These are phyloP conservation scores for Cerceris rybyensis DNA, from an alignment of 2,888 invertebrate genomes.

Conservation along the genomic window DNA sequence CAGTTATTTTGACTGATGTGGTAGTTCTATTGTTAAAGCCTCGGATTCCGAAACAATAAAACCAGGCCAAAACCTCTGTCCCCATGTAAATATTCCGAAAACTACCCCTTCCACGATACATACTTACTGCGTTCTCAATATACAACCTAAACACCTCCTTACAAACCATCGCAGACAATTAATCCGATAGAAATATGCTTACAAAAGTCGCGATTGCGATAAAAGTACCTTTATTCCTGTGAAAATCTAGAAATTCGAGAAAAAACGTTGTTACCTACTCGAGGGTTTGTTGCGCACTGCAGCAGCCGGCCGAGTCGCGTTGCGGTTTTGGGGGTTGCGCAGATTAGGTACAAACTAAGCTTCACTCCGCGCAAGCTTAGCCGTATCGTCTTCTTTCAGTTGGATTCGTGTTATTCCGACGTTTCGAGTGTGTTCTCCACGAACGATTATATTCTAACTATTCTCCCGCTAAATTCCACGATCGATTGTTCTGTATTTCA, in stretches of 20 bases:
- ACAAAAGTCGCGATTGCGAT: too few relatives aligned
- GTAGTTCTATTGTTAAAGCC: too few relatives aligned
- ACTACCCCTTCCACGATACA: too few relatives aligned
- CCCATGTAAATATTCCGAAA: too few relatives aligned
- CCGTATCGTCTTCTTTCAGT: constrained; percentile 40
- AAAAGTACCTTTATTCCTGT: too few relatives aligned
- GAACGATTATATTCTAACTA: neutral
- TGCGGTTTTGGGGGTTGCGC: constrained; percentile 58
- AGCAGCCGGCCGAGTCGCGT: constrained; percentile 48
- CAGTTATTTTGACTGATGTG: too few relatives aligned
- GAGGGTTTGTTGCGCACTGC: constrained; percentile 68
- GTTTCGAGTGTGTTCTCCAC: constrained; percentile 9
- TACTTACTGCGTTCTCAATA: too few relatives aligned
- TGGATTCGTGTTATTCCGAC: constrained; percentile 35
- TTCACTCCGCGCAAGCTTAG: constrained; percentile 33
- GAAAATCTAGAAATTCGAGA: neutral
- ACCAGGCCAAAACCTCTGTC: too few relatives aligned
- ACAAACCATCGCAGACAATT: too few relatives aligned
- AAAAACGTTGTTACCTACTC: neutral
- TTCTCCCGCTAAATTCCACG: neutral
- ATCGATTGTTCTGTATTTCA: neutral
- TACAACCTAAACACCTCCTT: too few relatives aligned
- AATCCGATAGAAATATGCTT: too few relatives aligned
- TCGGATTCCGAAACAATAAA: too few relatives aligned
- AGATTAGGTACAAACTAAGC: constrained; percentile 35